Evolutionary conservation across 2,888 invertebrate species (phyloP), one percentile per base, ranked within the genome.

Genomic region (Trachelus iudaicus): DNA sequence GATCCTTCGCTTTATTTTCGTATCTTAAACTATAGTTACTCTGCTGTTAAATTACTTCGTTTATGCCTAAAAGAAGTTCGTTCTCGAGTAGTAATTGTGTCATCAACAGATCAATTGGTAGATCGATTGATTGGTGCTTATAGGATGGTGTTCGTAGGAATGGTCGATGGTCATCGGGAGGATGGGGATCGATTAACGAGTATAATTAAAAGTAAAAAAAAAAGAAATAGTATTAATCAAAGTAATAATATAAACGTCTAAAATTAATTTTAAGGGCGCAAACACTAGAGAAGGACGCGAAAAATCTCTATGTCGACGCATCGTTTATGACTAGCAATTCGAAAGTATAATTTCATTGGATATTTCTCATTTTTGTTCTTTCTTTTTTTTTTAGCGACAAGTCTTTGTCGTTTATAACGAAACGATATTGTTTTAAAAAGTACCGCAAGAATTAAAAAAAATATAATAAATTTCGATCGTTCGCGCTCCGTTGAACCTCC

Each of bases 261-360:
- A 77, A 73, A 71, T 31, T 13, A 69, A 40, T 37, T 40, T 77
- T 73, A 75, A 80, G 77, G 79, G 79, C 78, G 83, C 81, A 82
- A 81, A 80, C 81, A 69, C 30, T 30, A 11, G 82, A 85, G 81
- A 85, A 83, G 82, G 83, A 87, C 87, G 89, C 85, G 83, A 85
- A 89, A 84, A 85, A 88, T 82, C 87, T 84, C 83, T 3, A 23
- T 3, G 37, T 2, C 33, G 83, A 83, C 83, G 82, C 84, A 85
- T 86, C 84, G 85, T 85, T 40, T 85, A 87, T 89, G 90, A 90
- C 89, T 90, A 90, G 89, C 86, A 40, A 40, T 40, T 88, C 86
- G 85, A 87, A 87, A 87, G 84, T 85, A 83, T 82, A 75, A 82
- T 84, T 84, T 81, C 40, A 15, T 40, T 15, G 1, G 15, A 40